Evolutionary conservation across 2,113 vertebrate species (phyloP).

Genomic region (Eleginops maclovinus): DNA sequence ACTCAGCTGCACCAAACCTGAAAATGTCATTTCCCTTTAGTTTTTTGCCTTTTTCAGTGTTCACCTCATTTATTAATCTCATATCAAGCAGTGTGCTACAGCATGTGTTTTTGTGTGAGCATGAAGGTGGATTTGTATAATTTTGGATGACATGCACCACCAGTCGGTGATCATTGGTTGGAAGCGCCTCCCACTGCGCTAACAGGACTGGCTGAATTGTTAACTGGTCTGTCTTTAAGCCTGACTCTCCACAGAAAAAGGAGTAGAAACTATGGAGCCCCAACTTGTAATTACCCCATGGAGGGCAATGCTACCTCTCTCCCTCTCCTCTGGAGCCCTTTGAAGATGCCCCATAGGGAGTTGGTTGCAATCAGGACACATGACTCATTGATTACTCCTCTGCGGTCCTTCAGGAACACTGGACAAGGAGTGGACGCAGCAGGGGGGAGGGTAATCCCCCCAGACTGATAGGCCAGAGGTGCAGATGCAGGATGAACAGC

Average conservation of each 20-base stretch:
- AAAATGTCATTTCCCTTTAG: conserved; percentile 26
- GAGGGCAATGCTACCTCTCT: conserved; percentile 69
- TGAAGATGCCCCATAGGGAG: conserved; percentile 79
- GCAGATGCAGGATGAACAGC: conserved; percentile 37
- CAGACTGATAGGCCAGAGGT: conserved; percentile 25
- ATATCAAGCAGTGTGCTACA: conserved; percentile 14
- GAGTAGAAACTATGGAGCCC: conserved; percentile 67
- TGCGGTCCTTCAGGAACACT: conserved; percentile 72
- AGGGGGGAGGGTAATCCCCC: conserved; percentile 46
- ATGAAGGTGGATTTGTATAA: conserved; percentile 57
- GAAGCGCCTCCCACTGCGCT: conserved; percentile 64
- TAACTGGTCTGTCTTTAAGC: conserved; percentile 76
- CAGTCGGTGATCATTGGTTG: conserved; percentile 54
- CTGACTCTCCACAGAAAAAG: conserved; percentile 61
- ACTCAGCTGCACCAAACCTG: conserved; percentile 62
- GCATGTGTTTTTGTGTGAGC: conserved; percentile 22
- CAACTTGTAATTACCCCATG: conserved; percentile 79
- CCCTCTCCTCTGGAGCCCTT: conserved; percentile 68
- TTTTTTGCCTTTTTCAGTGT: conserved; percentile 16
- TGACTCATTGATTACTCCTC: conserved; percentile 79
- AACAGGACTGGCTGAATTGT: conserved; percentile 73
- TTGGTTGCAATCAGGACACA: conserved; percentile 75
- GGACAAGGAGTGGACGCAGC: conserved; percentile 53
- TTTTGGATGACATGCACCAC: conserved; percentile 49
- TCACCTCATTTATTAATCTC: conserved; percentile 35